Evolutionary conservation across 2,888 invertebrate species (phyloP), one percentile per base, ranked within the genome.

Genomic region (Cosmopolites sordidus): DNA sequence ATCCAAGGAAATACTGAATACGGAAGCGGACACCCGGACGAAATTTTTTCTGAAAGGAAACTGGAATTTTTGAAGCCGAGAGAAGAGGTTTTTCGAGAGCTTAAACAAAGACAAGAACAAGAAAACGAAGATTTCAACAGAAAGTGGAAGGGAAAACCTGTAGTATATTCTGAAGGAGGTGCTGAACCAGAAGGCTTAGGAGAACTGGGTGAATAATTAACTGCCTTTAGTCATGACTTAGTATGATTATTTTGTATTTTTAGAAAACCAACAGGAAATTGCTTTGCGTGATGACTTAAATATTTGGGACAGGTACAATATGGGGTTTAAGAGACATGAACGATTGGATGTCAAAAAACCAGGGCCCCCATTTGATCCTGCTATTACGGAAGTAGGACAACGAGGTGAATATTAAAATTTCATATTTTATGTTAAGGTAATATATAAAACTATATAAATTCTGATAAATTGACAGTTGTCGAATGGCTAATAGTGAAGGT

Each of bases 301-400:
- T 69, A 79, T 80, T 68, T 71, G 85, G 69, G 76, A 76, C 29
- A 80, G 82, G 71, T 80, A 78, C 69, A 83, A 83, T 76, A 78
- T 83, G 75, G 91, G 88, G 58, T 94, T 93, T 77, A 87, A 89
- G 65, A 82, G 93, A 66, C 86, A 87, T 65, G 93, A 93, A 78
- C 80, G 94, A 67, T 80, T 92, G 60, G 93, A 94, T 76, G 93
- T 93, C 45, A 94, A 94, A 77, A 94, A 94, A 76, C 93, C 94
- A n/a, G 93, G 93, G 53, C 93, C 94, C 44, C 83, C 83, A 54
- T 84, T 86, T 74, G 82, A 84, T 68, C 81, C 83, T 51, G 84
- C 86, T 75, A 83, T 73, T 27, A 53, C 58, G n/a, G 64, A 63
- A 45, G 51, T 56, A 9, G 43, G 53, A 4, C 53, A 54, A 51